Evolutionary conservation across 2,888 invertebrate species (phyloP).

Genomic region (Seira musarum): DNA sequence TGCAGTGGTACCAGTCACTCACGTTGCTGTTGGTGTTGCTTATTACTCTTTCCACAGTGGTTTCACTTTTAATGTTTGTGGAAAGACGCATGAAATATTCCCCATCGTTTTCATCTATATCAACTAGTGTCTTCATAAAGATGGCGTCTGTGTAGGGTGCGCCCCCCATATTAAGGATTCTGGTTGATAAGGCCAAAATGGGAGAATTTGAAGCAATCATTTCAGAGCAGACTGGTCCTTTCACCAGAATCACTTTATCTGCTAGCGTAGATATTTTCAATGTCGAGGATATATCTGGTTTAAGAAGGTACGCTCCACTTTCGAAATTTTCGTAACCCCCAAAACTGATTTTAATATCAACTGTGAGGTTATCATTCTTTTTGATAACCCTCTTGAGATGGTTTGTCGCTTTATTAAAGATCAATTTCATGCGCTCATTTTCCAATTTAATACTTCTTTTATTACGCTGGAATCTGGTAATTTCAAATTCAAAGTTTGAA

Average conservation of each 20-base stretch:
- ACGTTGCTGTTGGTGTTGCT: too few relatives aligned
- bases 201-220: conserved; percentile 85
- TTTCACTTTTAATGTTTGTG: too few relatives aligned
- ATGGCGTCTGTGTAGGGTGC: conserved; percentile 80
- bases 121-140: conserved; percentile 85
- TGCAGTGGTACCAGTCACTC: too few relatives aligned
- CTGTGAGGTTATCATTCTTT: conserved; percentile 82
- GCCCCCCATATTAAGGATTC: conserved; percentile 84
- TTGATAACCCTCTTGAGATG: conserved; percentile 87
- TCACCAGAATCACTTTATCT: conserved; percentile 85
- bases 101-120: conserved; percentile 77
- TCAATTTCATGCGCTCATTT: conserved; percentile 83
- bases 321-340: conserved; percentile 92
- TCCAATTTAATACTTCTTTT: conserved; percentile 86
- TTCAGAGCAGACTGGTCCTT: conserved; percentile 89
- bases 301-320: conserved; percentile 97
- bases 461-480: too few relatives aligned
- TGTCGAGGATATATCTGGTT: conserved; percentile 75
- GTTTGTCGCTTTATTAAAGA: conserved; percentile 87
- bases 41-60: too few relatives aligned
- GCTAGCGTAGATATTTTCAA: conserved; percentile 72
- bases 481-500: conserved; percentile 74
- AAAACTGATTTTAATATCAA: conserved; percentile 86
- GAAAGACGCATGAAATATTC: conserved; percentile 93
- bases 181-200: conserved; percentile 78